These are phyloP conservation scores for Pheosia tremula DNA, from an alignment of 2,888 invertebrate genomes.

Conservation along the genomic window DNA sequence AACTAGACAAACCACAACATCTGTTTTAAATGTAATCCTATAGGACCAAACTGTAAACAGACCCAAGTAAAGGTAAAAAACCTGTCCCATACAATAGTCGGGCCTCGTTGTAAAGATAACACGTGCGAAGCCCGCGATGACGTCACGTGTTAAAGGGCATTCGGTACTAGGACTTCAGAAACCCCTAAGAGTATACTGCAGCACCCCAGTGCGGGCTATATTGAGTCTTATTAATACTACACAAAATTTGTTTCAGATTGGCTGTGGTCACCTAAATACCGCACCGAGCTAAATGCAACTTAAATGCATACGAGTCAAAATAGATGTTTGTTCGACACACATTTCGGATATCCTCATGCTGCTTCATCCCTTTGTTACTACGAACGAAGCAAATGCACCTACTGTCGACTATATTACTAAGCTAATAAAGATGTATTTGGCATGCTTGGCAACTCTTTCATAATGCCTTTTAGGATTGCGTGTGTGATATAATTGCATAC, in stretches of 20 bases:
- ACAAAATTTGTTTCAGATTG: conserved; percentile 16
- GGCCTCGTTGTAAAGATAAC: neutral
- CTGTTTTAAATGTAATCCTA: no score
- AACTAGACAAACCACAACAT: no score
- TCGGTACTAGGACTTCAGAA: conserved; percentile 62
- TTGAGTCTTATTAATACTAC: conserved; percentile 5
- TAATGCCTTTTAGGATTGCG: conserved; percentile 4
- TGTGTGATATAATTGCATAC: conserved; percentile 34
- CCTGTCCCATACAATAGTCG: neutral
- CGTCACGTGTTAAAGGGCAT: conserved; percentile 77
- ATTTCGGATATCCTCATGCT: neutral
- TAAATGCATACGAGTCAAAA: conserved; percentile 10
- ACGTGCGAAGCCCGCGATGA: conserved; percentile 49
- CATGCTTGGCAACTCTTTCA: no score
- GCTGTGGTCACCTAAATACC: conserved; percentile 2
- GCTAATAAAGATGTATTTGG: neutral
- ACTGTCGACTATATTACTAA: conserved; percentile 23
- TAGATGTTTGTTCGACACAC: conserved; percentile 10
- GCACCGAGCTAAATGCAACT: conserved; percentile 19
- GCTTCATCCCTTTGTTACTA: conserved; percentile 17
- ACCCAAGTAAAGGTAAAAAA: neutral
- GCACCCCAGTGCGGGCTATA: conserved; percentile 13
- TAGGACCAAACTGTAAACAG: neutral
- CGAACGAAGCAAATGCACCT: neutral
- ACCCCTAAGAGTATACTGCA: conserved; percentile 34